phyloP scores from a whole-genome alignment of 2,797 vertebrate genomes.

The Synaphobranchus kaupii region DNA sequence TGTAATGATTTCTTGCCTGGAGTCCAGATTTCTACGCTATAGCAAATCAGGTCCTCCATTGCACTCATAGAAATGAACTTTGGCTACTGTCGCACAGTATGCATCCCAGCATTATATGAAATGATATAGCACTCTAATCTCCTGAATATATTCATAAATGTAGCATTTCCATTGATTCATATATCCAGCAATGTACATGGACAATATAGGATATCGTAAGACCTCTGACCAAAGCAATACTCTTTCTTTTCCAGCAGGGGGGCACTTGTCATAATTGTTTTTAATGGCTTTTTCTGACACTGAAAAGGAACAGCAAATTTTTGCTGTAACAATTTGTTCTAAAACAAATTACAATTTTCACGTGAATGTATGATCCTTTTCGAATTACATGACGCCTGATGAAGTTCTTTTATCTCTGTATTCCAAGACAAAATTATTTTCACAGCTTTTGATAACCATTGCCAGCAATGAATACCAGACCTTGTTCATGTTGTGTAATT shows the following conservation, averaged over 20 bases:
- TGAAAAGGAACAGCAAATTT: neutral
- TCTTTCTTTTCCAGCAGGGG: neutral
- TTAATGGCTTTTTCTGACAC: neutral
- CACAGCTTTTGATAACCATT: neutral
- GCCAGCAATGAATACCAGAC: neutral
- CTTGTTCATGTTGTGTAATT: neutral
- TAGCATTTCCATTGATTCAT: neutral
- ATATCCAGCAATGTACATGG: neutral
- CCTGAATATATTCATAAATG: neutral
- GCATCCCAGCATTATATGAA: neutral
- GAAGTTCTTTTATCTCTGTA: neutral
- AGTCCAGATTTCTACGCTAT: no score
- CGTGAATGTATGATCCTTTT: neutral
- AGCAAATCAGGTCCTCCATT: neutral
- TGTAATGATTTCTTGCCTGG: no score
- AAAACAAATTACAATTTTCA: neutral
- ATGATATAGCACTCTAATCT: neutral
- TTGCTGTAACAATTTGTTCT: no score
- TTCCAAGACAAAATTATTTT: neutral
- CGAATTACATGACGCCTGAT: neutral
- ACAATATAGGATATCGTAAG: neutral
- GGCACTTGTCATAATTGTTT: neutral
- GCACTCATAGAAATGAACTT: neutral
- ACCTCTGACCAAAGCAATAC: neutral
- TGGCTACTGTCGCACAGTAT: neutral